A percentile compares a stretch with the other conserved stretches of the same genome.
These are phyloP conservation scores for Tetanocera ferruginea DNA, from an alignment of 2,888 invertebrate species.

Conservation along the genomic window DNA sequence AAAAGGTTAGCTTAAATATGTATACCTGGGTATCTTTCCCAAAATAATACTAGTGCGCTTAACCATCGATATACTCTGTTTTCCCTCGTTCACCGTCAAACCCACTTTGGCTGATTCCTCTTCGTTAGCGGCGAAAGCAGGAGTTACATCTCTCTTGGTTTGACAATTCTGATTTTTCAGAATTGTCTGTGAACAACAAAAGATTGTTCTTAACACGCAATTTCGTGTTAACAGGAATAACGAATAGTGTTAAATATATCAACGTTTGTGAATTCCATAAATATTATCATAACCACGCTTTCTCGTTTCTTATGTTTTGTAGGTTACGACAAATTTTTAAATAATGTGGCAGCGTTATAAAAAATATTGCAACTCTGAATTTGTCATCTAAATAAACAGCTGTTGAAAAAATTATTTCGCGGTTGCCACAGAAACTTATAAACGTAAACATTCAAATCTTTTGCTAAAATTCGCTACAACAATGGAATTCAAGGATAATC, in stretches of 20 bases:
- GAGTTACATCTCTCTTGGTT: too few relatives aligned
- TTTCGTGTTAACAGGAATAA: not conserved
- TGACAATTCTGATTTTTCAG: too few relatives aligned
- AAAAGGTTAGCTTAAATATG: too few relatives aligned
- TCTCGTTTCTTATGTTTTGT: not conserved
- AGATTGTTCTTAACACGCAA: not conserved
- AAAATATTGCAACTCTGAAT: not conserved
- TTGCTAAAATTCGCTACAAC: not conserved
- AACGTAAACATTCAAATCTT: conserved; percentile 6
- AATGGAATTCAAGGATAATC: conserved; percentile 65
- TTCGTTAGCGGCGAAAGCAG: too few relatives aligned
- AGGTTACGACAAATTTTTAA: too few relatives aligned
- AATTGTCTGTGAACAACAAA: too few relatives aligned
- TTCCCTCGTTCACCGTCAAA: too few relatives aligned
- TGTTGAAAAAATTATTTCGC: not conserved
- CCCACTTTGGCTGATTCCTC: too few relatives aligned
- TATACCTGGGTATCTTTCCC: too few relatives aligned
- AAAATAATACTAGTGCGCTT: too few relatives aligned
- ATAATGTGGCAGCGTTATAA: not conserved
- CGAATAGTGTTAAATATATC: not conserved
- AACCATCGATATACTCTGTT: too few relatives aligned
- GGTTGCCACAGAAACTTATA: conserved; percentile 16
- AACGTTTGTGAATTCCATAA: not conserved
- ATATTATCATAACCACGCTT: not conserved
- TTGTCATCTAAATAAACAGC: not conserved